phyloP scores from a whole-genome alignment of 2,888 invertebrate species.

The Pemphredon lugubris region DNA sequence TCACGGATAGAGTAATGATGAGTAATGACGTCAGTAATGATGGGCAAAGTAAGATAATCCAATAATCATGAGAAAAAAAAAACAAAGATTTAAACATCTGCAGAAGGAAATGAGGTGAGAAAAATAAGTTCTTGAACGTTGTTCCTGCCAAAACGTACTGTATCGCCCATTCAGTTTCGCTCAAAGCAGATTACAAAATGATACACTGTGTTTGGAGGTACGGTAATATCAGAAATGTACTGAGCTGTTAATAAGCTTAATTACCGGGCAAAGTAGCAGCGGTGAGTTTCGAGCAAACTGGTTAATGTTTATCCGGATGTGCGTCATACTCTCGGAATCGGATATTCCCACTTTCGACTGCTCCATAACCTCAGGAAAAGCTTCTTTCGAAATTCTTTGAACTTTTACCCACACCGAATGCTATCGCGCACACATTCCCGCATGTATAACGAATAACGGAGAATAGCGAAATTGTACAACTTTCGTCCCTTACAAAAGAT shows the following conservation, averaged over 20 bases:
- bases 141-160: too few species aligned
- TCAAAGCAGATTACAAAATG: too few species aligned
- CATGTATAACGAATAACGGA: background rate
- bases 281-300: slow-evolving; percentile 29
- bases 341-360: slow-evolving; percentile 15
- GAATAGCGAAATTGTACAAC: too few species aligned
- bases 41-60: too few species aligned
- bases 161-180: too few species aligned
- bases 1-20: too few species aligned
- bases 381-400: slow-evolving; percentile 5
- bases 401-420: background rate
- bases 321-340: slow-evolving; percentile 14
- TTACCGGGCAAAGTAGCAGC: slow-evolving; percentile 15
- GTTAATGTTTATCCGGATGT: slow-evolving; percentile 41
- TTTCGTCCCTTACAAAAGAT: too few species aligned
- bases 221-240: slow-evolving; percentile 10
- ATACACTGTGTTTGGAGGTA: background rate
- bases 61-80: too few species aligned
- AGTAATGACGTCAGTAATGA: too few species aligned
- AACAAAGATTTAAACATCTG: too few species aligned
- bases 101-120: too few species aligned
- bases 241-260: slow-evolving; percentile 41
- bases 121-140: too few species aligned
- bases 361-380: background rate
- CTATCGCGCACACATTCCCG: background rate